Base-by-base conservation (phyloP, 2,888 invertebrate genomes). In the Sepioteuthis lessoniana region DNA sequence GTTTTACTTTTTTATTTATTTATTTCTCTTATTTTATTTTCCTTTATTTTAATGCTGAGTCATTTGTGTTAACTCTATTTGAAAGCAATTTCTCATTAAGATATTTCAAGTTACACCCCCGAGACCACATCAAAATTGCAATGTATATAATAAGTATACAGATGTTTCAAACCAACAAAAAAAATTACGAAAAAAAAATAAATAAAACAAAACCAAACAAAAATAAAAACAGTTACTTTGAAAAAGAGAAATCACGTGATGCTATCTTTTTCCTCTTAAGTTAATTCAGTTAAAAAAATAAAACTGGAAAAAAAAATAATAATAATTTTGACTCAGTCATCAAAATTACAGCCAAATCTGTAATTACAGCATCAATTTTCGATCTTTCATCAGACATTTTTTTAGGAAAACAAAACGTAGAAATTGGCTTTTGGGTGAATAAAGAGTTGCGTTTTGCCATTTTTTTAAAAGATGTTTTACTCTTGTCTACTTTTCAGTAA, bases 101-200 rank as follows among this genome's bases (percentile, higher is more conserved):
- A 76, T 76, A 76, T 31, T 31, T 76, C 76, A 76, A n/a, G 76
- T 76, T 76, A 76, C 8, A 76, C 76, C n/a, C 76, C n/a, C 0
- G 76, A 76, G 76, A 76, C 76, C 76, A 76, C 7, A n/a, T 76
- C 31, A 0, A 76, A 76, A 76, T 76, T 76, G 76, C n/a, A 76
- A 76, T 76, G 76, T n/a, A 76, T 76, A 76, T 31, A n/a, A 76
- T 76, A n/a, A 76, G 76, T 76, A 76, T 76, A 31, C 76, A 76
- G 8, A 76, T 76, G 76, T 76, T 76, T 76, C 13, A 76, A 76
- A 76, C n/a, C 3, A 76, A n/a, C n/a, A n/a, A n/a, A n/a, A n/a
- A n/a, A n/a, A n/a, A n/a, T n/a, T n/a, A n/a, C n/a, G n/a, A n/a
- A n/a, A n/a, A n/a, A n/a, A n/a, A n/a, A n/a, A n/a, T n/a, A n/a